A percentile compares a stretch with the other conserved stretches of the same genome.
Conservation (phyloP, 2,113 vertebrate genomes). For the Fulmarus glacialis region DNA sequence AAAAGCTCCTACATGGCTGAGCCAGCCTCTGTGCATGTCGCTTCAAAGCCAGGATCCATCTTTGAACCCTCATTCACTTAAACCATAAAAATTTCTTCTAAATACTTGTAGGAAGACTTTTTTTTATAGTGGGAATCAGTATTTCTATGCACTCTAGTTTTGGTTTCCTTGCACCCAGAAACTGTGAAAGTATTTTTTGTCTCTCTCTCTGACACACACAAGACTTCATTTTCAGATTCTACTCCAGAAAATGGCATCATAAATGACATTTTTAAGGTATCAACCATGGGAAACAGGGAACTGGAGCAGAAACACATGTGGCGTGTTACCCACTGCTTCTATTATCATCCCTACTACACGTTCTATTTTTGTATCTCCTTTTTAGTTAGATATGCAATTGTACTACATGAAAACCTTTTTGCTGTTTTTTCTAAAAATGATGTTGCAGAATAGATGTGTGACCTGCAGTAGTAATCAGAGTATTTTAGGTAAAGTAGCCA, state of each 20-base stretch:
- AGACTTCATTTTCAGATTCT: background rate
- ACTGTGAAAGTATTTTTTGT: background rate
- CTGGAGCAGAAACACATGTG: background rate
- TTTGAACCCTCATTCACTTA: background rate
- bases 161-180: background rate
- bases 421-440: background rate
- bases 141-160: background rate
- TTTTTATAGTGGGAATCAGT: background rate
- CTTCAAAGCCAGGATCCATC: background rate
- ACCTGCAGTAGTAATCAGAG: background rate
- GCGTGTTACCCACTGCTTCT: background rate
- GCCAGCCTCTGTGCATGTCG: fast-evolving
- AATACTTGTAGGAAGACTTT: background rate
- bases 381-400: background rate
- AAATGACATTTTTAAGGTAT: background rate
- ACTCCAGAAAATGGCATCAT: background rate
- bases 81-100: background rate
- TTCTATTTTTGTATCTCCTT: background rate
- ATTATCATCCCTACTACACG: background rate
- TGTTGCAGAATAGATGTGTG: background rate
- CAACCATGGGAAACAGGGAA: background rate
- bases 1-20: background rate
- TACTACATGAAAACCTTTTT: background rate
- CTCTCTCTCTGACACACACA: background rate
- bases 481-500: background rate